Conservation (phyloP, 2,888 invertebrate genomes). For the Drosophila hamatofila region DNA sequence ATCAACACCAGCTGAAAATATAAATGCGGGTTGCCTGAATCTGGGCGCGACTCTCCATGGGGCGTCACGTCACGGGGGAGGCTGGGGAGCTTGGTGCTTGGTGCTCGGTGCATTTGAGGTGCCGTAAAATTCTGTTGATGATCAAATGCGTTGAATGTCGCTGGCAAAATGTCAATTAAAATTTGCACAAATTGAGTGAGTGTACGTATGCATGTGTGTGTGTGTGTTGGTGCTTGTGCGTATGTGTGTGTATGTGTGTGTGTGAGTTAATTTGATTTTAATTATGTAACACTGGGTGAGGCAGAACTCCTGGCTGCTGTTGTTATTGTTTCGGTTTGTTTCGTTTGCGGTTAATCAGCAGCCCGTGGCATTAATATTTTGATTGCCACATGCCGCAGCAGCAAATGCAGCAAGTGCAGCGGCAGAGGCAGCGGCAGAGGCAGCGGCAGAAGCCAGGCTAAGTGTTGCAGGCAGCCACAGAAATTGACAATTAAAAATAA, state of each 20-base stretch:
- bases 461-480: conserved; percentile 50
- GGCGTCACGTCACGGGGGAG: neutral
- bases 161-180: conserved; percentile 64
- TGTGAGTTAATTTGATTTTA: conserved; percentile 76
- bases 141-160: conserved; percentile 29
- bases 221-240: neutral
- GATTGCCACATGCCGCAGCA: conserved; percentile 56
- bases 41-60: neutral
- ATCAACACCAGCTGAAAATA: conserved; percentile 31
- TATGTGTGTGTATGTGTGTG: conserved; percentile 2
- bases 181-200: conserved; percentile 43
- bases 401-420: neutral
- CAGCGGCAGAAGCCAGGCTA: conserved; percentile 15
- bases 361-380: conserved; percentile 71
- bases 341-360: conserved; percentile 75
- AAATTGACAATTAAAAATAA: conserved; percentile 79
- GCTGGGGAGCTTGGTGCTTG: neutral
- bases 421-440: conserved; percentile 1
- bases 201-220: conserved; percentile 6
- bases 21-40: neutral
- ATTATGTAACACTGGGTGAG: conserved; percentile 62
- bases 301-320: conserved; percentile 10
- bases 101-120: neutral
- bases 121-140: conserved; percentile 10
- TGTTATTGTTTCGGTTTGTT: conserved; percentile 37